These are phyloP conservation scores for Lepidothrix coronata DNA, from an alignment of 2,113 vertebrate species.

Conservation along the genomic window DNA sequence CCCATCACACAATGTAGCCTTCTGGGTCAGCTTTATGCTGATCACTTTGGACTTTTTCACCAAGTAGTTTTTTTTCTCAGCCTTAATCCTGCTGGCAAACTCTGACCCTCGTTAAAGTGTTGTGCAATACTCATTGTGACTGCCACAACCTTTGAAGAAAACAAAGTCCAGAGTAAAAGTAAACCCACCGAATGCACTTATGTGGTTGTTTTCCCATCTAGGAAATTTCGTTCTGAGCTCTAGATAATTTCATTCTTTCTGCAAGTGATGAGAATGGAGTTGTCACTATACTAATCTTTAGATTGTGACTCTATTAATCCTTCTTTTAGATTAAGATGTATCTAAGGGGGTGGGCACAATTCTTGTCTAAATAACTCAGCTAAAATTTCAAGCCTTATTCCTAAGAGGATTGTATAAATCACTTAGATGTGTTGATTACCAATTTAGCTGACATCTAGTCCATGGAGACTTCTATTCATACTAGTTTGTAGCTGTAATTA, in stretches of 20 bases:
- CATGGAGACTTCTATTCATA: slow-evolving; percentile 67
- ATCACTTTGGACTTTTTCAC: background rate
- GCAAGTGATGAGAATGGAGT: background rate
- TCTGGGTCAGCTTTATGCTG: background rate
- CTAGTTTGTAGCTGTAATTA: slow-evolving; percentile 71
- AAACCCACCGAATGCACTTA: background rate
- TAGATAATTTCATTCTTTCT: background rate
- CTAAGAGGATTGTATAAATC: background rate
- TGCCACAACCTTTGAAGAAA: background rate
- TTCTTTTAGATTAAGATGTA: background rate
- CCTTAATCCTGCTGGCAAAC: background rate
- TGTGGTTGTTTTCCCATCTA: background rate
- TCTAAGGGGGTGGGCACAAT: background rate
- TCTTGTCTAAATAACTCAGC: background rate
- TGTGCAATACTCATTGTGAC: background rate
- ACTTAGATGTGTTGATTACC: slow-evolving; percentile 42
- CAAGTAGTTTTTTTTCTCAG: background rate
- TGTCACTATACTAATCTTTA: background rate
- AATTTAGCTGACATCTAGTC: slow-evolving; percentile 75
- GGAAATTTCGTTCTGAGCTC: background rate
- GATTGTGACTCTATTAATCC: background rate
- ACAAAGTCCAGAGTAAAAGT: background rate
- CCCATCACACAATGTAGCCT: background rate
- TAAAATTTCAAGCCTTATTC: background rate
- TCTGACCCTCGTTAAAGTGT: background rate